A percentile compares a stretch with the other conserved stretches of the same genome.
phyloP scores from a whole-genome alignment of 2,797 vertebrate genomes.

The Benthosema pterotum region DNA sequence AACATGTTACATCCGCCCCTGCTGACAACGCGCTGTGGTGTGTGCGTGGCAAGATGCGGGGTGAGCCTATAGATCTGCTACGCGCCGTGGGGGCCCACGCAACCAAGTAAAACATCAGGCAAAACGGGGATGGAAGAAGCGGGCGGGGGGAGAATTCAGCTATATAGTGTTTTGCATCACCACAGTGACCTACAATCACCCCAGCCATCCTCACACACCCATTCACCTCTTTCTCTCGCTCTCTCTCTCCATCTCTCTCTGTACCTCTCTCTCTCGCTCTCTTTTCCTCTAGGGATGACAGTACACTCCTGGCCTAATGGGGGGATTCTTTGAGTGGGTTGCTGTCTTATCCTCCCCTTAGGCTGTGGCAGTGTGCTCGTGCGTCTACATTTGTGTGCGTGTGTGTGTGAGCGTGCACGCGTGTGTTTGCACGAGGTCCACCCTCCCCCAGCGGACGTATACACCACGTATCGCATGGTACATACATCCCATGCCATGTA shows the following conservation, averaged over 20 bases:
- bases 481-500: constrained; percentile 42
- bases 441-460: constrained; percentile 55
- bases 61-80: too few species aligned
- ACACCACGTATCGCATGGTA: constrained; percentile 22
- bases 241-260: constrained; percentile 10
- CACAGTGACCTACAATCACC: constrained; percentile 66
- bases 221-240: constrained; percentile 38
- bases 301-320: constrained; percentile 73
- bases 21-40: too few species aligned
- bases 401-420: constrained; percentile 18
- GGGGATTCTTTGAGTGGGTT: constrained; percentile 69
- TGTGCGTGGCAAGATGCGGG: too few species aligned
- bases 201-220: constrained; percentile 39
- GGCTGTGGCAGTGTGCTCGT: constrained; percentile 43
- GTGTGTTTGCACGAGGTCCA: constrained; percentile 24
- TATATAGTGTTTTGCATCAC: constrained; percentile 51
- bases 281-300: constrained; percentile 49
- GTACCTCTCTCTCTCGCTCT: constrained; percentile 29
- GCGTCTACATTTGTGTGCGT: constrained; percentile 45
- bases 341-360: constrained; percentile 60
- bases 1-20: too few species aligned
- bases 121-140: too few species aligned
- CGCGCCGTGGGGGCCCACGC: too few species aligned
- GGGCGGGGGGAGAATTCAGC: too few species aligned
- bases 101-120: not conserved